Conservation (phyloP, 2,888 invertebrate genomes). For the Xanthorhoe designata region DNA sequence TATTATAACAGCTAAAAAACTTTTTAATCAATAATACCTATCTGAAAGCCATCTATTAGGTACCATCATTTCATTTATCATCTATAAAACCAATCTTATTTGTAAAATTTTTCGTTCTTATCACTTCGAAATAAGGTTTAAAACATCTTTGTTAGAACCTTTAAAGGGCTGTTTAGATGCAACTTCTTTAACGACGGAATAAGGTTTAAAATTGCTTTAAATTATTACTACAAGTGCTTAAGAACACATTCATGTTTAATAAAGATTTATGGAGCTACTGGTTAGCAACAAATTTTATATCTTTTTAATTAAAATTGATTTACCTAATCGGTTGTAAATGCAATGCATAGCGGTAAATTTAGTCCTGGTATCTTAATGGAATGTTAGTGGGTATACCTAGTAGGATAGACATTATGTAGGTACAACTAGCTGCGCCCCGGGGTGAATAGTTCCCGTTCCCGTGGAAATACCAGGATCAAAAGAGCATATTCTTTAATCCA, state of each 20-base stretch:
- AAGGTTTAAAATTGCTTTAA: conserved; percentile 7
- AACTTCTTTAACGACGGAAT: neutral
- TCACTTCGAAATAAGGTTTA: conserved; percentile 12
- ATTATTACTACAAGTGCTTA: conserved; percentile 37
- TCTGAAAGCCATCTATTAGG: conserved; percentile 24
- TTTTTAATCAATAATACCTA: neutral
- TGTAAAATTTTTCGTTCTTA: neutral
- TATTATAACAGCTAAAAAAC: too few relatives aligned
- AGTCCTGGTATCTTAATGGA: too few relatives aligned
- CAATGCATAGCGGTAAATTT: conserved; percentile 10
- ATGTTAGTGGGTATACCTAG: too few relatives aligned
- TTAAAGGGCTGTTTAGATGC: neutral
- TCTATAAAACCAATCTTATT: conserved; percentile 2
- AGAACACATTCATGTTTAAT: conserved; percentile 32
- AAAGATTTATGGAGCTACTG: conserved; percentile 35
- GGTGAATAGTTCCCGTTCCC: too few relatives aligned
- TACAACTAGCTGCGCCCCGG: too few relatives aligned
- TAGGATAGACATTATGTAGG: too few relatives aligned
- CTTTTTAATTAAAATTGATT: conserved; percentile 32
- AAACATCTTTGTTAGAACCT: neutral
- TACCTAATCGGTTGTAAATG: conserved; percentile 17
- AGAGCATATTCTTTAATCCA: too few relatives aligned
- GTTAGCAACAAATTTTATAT: conserved; percentile 36
- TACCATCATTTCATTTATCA: conserved; percentile 20
- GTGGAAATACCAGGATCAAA: too few relatives aligned